Evolutionary conservation across 2,113 vertebrate species (phyloP), one percentile per base, ranked within the genome.

Genomic region (Eonycteris spelaea): DNA sequence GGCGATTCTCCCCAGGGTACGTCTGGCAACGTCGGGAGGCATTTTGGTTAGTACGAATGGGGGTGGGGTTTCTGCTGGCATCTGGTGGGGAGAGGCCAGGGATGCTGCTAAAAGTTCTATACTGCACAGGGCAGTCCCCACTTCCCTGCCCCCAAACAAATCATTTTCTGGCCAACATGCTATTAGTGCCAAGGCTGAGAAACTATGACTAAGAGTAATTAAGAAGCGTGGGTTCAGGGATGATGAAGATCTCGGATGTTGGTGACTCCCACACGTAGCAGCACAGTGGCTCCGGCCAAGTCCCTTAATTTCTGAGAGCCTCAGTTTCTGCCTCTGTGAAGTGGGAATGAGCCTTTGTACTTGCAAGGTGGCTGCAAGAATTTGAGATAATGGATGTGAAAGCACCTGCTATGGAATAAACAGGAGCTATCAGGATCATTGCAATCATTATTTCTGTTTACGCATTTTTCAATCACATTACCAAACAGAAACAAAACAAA

Each of bases 401-500:
- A 90, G 28, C 35, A 38, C 38, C 43, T 75, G 80, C 13, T 19
- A 71, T 30, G n/a, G n/a, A 78, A 68, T 45, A 57, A 14, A 16
- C 0, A 0, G 28, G 48, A 48, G 63, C 67, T 35, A 6, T 45
- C 40, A 53, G 4, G 67, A 35, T 53, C n/a, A 71, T 1, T 14
- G 79, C 43, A 28, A 53, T 95, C 61, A 48, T 93, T 97, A 55
- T 78, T 71, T 30, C 48, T 70, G 63, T 89, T 92, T 77, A 63
- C 4, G 0, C 94, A 82, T 90, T 95, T 80, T 91, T 53, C 93
- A 57, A 80, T 90, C 95, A 43, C 87, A 95, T 96, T 96, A 95
- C 87, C 95, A 70, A 86, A 73, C 43, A 86, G 80, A 92, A 65
- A 78, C 79, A 96, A 97, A 97, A 96, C 97, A 88, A 97, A 96